Evolutionary conservation across 2,797 vertebrate species (phyloP).

Genomic region (Lindbergichthys nudifrons): DNA sequence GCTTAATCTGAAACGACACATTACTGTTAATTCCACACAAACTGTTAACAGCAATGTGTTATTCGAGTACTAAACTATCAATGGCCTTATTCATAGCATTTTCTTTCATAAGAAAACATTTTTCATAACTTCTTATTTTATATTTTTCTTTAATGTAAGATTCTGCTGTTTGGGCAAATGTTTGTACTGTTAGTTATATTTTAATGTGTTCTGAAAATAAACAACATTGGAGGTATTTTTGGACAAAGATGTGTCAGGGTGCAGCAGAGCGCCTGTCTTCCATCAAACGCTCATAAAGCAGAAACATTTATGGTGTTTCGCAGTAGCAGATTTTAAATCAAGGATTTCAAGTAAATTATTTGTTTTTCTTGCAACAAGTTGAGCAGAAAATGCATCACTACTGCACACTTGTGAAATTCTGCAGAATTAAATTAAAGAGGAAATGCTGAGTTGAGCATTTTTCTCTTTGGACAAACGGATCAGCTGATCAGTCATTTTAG

Average conservation of each 20-base stretch:
- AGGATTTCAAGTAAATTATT: neutral
- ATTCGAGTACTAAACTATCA: constrained; percentile 35
- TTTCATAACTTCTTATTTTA: constrained; percentile 20
- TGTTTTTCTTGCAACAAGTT: neutral
- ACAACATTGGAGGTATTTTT: constrained; percentile 52
- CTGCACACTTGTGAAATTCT: neutral
- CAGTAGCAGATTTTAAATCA: neutral
- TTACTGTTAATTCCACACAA: constrained; percentile 26
- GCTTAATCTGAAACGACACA: constrained; percentile 18
- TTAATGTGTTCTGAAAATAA: constrained; percentile 69
- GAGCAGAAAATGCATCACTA: neutral
- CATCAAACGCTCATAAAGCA: neutral
- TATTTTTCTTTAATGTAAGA: constrained; percentile 41
- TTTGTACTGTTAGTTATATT: constrained; percentile 67
- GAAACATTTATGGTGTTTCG: neutral
- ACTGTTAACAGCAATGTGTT: constrained; percentile 12
- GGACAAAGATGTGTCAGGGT: constrained; percentile 38
- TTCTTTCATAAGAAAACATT: constrained; percentile 20
- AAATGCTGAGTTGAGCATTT: neutral
- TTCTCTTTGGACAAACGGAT: neutral
- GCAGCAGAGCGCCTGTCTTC: constrained; percentile 44
- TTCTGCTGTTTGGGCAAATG: constrained; percentile 61
- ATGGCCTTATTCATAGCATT: constrained; percentile 72
- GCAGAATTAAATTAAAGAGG: neutral
- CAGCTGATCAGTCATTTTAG: neutral